Conservation (phyloP, 2,113 vertebrate species). For the Oceanodroma tethys region DNA sequence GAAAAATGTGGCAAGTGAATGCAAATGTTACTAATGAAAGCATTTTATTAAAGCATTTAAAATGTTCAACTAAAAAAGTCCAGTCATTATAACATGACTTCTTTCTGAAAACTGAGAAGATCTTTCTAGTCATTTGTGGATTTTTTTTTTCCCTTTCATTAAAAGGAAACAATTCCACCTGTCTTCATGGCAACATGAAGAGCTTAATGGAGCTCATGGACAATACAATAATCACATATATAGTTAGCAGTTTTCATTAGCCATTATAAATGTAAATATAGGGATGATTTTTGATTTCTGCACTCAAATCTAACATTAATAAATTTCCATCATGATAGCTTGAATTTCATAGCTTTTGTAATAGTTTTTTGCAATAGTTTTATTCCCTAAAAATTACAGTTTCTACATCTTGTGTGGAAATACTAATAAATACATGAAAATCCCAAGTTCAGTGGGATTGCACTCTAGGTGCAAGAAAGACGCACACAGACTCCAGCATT, state of each 20-base stretch:
- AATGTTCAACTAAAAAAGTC: neutral
- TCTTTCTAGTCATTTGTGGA: neutral
- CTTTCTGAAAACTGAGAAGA: neutral
- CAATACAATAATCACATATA: neutral
- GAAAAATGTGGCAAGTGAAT: neutral
- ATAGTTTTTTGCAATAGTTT: neutral
- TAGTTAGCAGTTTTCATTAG: neutral
- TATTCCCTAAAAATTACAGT: neutral
- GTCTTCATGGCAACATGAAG: neutral
- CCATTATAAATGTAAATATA: neutral
- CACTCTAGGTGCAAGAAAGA: neutral
- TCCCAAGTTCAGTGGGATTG: neutral
- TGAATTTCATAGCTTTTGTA: neutral
- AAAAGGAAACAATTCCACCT: neutral
- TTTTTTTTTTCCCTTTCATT: neutral
- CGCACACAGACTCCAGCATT: neutral
- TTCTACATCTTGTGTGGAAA: neutral
- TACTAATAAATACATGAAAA: neutral
- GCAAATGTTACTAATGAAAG: neutral
- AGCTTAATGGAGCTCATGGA: neutral
- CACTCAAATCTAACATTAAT: neutral
- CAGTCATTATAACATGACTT: neutral
- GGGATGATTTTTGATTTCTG: neutral
- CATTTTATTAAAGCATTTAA: neutral
- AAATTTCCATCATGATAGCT: neutral